Conservation (phyloP, 2,113 vertebrate genomes). For the Aldabrachelys gigantea region DNA sequence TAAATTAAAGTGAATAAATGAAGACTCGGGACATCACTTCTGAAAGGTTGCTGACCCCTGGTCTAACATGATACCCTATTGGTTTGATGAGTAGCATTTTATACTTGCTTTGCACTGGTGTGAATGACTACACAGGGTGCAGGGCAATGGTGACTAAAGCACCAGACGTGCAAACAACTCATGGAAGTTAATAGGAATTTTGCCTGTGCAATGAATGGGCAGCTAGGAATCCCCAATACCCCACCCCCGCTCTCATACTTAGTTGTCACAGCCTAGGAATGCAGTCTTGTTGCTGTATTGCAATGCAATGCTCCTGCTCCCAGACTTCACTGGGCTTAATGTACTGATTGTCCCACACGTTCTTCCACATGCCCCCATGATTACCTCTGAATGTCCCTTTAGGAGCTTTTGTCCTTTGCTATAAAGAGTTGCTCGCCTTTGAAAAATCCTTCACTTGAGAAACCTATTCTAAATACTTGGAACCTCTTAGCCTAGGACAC, state of each 20-base stretch:
- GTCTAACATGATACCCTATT: neutral
- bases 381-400: neutral
- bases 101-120: neutral
- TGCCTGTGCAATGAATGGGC: neutral
- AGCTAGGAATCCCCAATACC: neutral
- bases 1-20: too few relatives aligned
- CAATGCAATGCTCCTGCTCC: neutral
- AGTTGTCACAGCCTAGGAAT: neutral
- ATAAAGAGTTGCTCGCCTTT: neutral
- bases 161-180: fast-evolving
- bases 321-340: neutral
- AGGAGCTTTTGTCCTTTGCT: neutral
- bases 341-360: neutral
- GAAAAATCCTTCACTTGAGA: conserved; percentile 7
- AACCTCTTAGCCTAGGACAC: neutral
- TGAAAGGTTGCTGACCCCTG: too few relatives aligned
- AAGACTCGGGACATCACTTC: too few relatives aligned
- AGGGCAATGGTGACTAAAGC: fast-evolving
- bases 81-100: neutral
- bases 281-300: neutral
- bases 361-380: neutral
- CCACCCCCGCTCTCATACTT: neutral
- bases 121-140: neutral
- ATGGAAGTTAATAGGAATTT: fast-evolving
- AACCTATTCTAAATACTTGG: neutral